Evolutionary conservation across 2,888 invertebrate species (phyloP), one percentile per base, ranked within the genome.

Genomic region (Rotaria socialis): DNA sequence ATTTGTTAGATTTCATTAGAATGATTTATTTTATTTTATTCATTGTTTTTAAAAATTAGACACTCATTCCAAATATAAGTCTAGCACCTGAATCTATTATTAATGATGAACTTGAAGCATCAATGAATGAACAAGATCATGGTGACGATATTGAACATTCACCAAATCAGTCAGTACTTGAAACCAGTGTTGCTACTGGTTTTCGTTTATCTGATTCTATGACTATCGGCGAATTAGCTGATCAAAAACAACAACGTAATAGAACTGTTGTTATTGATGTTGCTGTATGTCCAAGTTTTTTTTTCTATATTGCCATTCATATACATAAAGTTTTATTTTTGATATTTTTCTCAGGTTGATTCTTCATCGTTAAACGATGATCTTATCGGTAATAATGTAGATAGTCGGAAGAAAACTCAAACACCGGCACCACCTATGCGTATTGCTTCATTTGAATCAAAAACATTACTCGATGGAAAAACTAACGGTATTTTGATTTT

Each of bases 321-420:
- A 22, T 74, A 19, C 10, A 74, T 19, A 5, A 6, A 8, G 24
- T 74, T 22, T 8, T 3, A 47, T 47, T 24, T 19, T 24, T 3
- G 2, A 24, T 22, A 7, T 35, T 10, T 43, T 10, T 24, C 47
- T 24, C 24, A 80, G 75, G 7, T 24, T 43, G 75, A 80, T 80
- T 47, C 75, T 24, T 80, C 75, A 80, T 80, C 75, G 47, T 47
- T 80, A 80, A 80, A 80, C 27, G 75, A 80, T 80, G 75, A 80
- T 80, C 67, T 67, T 35, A 6, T 67, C 35, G 35, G 35, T 0
- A 67, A 67, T 67, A 35, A 3, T 67, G 16, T 35, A 16, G 67
- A 67, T 80, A 41, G 2, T 80, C 75, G 75, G 24, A 80, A 47
- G 22, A 80, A 47, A 19, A 47, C 14, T 56, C 56, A 2, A 24